Base-by-base conservation (phyloP, 2,113 vertebrate species). In the Dicerorhinus sumatrensis region DNA sequence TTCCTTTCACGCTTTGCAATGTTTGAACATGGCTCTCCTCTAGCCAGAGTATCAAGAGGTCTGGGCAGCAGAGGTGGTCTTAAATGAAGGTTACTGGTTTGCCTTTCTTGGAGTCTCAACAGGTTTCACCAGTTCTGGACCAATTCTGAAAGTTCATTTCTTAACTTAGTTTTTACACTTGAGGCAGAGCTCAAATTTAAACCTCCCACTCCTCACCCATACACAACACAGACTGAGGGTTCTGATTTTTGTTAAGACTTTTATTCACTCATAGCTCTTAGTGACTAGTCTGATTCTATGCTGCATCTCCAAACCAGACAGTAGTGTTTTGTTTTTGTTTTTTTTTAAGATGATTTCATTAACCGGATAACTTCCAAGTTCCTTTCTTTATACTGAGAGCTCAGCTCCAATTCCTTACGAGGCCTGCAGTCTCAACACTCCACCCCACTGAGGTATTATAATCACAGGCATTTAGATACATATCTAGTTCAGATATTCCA, bases 101-200 rank as follows among this genome's bases (percentile, higher is more conserved):
- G 33, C 39, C 48, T 89, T 77, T 83, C 20, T 70, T 23, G 4
- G 29, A 48, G 70, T 76, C 16, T 2, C 6, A 83, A 46, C 0
- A 69, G 42, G 18, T 69, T 85, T 96, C 51, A 83, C 27, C n/a
- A 94, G 33, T 46, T 79, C 42, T 70, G 18, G 27, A 83, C 27
- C 56, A 87, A n/a, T 83, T 84, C 87, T 63, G 18, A 89, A 87
- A 87, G 70, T 54, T 73, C 76, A 91, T 77, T 96, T 93, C 46
- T 95, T 65, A 51, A 62, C 14, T 65, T 94, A 67, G 3, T 54
- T 89, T 84, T 89, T 76, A 83, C 14, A 72, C 8, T 33, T 82
- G 51, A 69, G 36, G n/a, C 3, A 93, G 7, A 69, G 29, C 36
- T 96, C 18, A 93, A 83, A 86, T 62, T 93, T 67, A 92, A 95